Evolutionary conservation across 92 coral and sea anemone genomes (phyloP), one percentile per base, ranked within the genome.

Genomic region (Siderastrea siderea): DNA sequence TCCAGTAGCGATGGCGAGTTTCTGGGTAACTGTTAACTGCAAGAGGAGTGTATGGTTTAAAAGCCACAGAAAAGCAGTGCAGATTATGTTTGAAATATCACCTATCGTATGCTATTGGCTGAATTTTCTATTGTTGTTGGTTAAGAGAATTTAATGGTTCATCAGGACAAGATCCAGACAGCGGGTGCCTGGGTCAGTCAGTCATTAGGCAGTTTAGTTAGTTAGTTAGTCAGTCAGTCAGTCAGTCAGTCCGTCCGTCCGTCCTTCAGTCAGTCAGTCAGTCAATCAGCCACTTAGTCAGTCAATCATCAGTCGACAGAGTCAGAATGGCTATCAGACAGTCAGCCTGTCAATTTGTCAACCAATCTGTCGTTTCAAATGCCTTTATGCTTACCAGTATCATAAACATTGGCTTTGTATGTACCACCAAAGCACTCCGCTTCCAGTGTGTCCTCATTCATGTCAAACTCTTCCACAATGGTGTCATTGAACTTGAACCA

Each of bases 361-460:
- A 6, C 6, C 73, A 68, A 14, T 8, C 69, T 44, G 73, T 44
- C 11, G 2, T 1, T 58, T 49, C 9, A n/a, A 7, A 15, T 49
- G 38, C 13, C 8, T 9, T 6, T 57, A 71, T 14, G 50, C 94
- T 7, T 86, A 93, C 98, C 98, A 3, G 98, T 93, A 60, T 95
- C 98, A 46, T 95, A 95, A 8, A 95, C 96, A 52, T 92, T 95
- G 4, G 98, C 98, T 69, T 91, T 95, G 83, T 95, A 95, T 7
- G 98, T 95, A 3, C 98, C 98, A n/a, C 98, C 98, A 89, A 95
- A 95, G 77, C 98, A 89, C 74, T 95, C 96, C 3, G 96, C 96
- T 71, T 95, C 98, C 48, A 95, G 90, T 1, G 90, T 78, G 81
- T 91, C 98, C 61, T 93, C 96, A 60, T 90, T 93, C 98, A 95